Conservation (phyloP, 1,140 invertebrate genomes). For the Musca domestica region DNA sequence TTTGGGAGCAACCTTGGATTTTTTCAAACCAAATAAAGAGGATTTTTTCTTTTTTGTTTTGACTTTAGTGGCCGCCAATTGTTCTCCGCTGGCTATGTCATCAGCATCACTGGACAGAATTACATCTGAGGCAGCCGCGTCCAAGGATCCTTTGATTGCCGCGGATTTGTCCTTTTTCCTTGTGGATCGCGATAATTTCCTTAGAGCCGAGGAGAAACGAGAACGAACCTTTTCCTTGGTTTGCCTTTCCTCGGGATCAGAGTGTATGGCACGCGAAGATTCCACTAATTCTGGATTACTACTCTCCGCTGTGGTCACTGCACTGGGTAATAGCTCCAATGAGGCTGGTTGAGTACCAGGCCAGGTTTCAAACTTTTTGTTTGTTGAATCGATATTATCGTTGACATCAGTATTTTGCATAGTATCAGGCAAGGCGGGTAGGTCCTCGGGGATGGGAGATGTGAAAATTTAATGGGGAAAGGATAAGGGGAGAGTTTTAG, state of each 20-base stretch:
- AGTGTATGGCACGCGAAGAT: constrained; percentile 20
- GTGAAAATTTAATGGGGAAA: too few relatives aligned
- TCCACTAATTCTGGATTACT: background rate
- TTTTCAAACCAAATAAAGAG: background rate
- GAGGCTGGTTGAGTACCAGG: background rate
- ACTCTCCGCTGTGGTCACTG: background rate
- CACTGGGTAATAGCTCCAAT: constrained; percentile 9
- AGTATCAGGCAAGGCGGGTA: background rate
- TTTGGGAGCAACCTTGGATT: background rate
- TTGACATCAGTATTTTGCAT: constrained; percentile 14
- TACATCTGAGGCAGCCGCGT: background rate
- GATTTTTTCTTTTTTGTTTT: constrained; percentile 44
- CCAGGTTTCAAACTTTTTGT: constrained; percentile 14
- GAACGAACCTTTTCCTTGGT: constrained; percentile 43
- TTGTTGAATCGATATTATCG: background rate
- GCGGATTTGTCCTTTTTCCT: constrained; percentile 31
- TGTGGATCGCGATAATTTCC: constrained; percentile 42
- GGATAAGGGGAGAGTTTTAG: background rate
- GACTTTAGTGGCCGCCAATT: background rate
- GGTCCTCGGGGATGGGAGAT: background rate
- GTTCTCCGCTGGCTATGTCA: constrained; percentile 8
- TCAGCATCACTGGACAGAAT: constrained; percentile 18
- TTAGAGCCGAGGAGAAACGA: constrained; percentile 46
- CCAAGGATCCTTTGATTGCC: constrained; percentile 10
- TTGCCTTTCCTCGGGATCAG: constrained; percentile 16